phyloP scores from a whole-genome alignment of 2,797 vertebrate genomes.

The Pristis pectinata region DNA sequence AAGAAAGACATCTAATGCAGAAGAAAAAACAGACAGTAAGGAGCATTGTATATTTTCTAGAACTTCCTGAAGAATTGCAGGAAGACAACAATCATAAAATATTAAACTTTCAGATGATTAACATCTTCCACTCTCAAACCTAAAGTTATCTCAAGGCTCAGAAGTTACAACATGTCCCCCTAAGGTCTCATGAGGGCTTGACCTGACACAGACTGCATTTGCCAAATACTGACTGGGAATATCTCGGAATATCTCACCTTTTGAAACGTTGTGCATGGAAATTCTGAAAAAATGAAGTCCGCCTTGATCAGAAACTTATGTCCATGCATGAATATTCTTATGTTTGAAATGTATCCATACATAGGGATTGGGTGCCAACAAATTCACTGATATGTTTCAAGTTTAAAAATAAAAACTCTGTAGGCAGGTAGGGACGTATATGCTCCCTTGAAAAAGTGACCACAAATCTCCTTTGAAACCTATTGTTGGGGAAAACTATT shows the following conservation, averaged over 20 bases:
- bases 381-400: not conserved
- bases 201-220: not conserved
- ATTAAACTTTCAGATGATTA: not conserved
- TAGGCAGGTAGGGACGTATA: not conserved
- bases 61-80: not conserved
- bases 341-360: not conserved
- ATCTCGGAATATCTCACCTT: not conserved
- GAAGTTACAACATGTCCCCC: not conserved
- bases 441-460: not conserved
- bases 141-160: not conserved
- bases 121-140: not conserved
- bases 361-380: not conserved
- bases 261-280: not conserved
- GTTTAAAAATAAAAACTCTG: not conserved
- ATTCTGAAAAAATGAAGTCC: not conserved
- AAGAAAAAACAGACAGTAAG: not conserved
- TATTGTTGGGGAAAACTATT: not conserved
- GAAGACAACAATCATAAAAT: not conserved
- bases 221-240: not conserved
- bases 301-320: not conserved
- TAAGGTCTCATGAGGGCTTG: not conserved
- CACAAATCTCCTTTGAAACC: not conserved
- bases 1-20: not conserved
- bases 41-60: not conserved
- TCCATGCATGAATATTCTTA: not conserved